phyloP scores from a whole-genome alignment of 2,113 vertebrate genomes.

The Paratilapia polleni region DNA sequence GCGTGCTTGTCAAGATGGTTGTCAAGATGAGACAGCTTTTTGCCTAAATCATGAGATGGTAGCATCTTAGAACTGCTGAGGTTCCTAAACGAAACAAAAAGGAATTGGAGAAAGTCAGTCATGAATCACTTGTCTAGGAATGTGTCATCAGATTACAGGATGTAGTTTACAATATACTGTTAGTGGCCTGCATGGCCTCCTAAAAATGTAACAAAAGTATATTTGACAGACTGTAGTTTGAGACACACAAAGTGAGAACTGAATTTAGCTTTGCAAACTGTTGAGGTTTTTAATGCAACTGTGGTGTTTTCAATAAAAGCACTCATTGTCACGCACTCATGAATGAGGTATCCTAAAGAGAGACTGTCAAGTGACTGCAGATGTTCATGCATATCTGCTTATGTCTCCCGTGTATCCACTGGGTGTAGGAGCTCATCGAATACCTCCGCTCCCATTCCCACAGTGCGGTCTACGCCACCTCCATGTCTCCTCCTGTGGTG shows the following conservation, averaged over 20 bases:
- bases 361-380: not conserved
- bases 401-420: slow-evolving; percentile 35
- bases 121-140: not conserved
- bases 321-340: not conserved
- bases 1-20: not conserved
- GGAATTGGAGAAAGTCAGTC: not conserved
- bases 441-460: slow-evolving; percentile 92
- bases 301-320: not conserved
- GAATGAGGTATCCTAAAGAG: not conserved
- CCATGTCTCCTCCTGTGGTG: slow-evolving; percentile 90
- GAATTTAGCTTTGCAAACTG: not conserved
- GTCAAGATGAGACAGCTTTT: not conserved
- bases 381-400: not conserved
- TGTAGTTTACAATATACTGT: not conserved
- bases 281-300: not conserved
- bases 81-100: not conserved
- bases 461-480: slow-evolving; percentile 91
- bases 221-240: not conserved
- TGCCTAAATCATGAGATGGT: not conserved
- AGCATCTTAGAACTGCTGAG: not conserved
- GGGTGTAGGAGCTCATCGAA: slow-evolving; percentile 86
- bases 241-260: not conserved
- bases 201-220: not conserved
- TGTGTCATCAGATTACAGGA: not conserved
- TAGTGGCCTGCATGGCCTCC: not conserved